Conservation (phyloP, 2,888 invertebrate genomes). For the Epirrhoe alternata region DNA sequence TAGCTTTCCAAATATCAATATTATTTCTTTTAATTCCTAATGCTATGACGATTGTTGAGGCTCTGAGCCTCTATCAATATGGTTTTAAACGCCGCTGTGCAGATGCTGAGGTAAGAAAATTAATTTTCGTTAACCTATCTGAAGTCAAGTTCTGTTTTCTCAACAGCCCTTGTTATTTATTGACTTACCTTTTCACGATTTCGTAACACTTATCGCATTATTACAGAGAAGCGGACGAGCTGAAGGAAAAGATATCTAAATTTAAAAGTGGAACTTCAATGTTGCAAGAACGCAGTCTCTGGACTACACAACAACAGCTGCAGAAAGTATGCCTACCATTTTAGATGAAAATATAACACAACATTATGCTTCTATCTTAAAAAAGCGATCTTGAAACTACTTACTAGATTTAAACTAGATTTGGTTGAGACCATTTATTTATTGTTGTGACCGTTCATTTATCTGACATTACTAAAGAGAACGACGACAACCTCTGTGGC, state of each 20-base stretch:
- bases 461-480: no score
- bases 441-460: no score
- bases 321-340: slow-evolving; percentile 66
- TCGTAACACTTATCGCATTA: background rate
- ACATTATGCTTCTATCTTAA: no score
- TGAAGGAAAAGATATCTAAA: slow-evolving; percentile 88
- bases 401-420: no score
- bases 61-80: slow-evolving; percentile 85
- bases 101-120: slow-evolving; percentile 88
- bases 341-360: background rate
- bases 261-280: slow-evolving; percentile 85
- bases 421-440: no score
- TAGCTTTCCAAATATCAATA: slow-evolving; percentile 58
- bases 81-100: slow-evolving; percentile 91
- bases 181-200: background rate
- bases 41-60: slow-evolving; percentile 81
- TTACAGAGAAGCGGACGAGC: slow-evolving; percentile 89
- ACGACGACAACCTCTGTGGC: no score
- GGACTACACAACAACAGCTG: slow-evolving; percentile 77
- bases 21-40: slow-evolving; percentile 68
- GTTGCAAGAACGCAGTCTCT: slow-evolving; percentile 76
- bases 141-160: slow-evolving; percentile 1
- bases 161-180: background rate
- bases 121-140: slow-evolving; percentile 27
- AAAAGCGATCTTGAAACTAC: no score